Percentiles rank a stretch among this genome's conserved stretches.
These are phyloP conservation scores for Andrena chrysosceles DNA, from an alignment of 2,888 invertebrate species.

Conservation along the genomic window DNA sequence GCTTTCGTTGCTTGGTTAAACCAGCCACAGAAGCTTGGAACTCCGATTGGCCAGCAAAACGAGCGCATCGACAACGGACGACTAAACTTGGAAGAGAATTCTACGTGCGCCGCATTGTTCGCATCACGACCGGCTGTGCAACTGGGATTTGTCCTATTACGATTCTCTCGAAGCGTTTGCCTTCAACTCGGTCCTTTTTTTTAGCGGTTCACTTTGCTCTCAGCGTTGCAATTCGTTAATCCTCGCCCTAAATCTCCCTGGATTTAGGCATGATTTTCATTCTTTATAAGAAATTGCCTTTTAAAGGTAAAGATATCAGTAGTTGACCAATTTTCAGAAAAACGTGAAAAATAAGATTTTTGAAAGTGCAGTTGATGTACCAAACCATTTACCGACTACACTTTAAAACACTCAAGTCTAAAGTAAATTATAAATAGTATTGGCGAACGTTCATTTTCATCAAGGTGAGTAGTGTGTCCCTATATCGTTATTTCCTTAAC, in stretches of 20 bases:
- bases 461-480: too few relatives aligned
- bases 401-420: too few relatives aligned
- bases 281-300: background rate
- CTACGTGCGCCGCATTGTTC: conserved; percentile 44
- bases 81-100: conserved; percentile 62
- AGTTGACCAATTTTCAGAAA: too few relatives aligned
- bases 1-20: conserved; percentile 20
- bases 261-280: background rate
- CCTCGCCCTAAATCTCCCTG: background rate
- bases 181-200: background rate
- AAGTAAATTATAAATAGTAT: too few relatives aligned
- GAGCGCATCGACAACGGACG: conserved; percentile 35
- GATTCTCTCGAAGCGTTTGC: conserved; percentile 22
- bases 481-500: too few relatives aligned
- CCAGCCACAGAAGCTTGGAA: conserved; percentile 27
- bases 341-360: too few relatives aligned
- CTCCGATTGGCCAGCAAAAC: conserved; percentile 47
- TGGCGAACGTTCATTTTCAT: too few relatives aligned
- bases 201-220: background rate
- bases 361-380: too few relatives aligned
- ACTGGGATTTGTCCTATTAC: conserved; percentile 41
- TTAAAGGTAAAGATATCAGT: too few relatives aligned
- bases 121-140: conserved; percentile 9
- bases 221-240: background rate
- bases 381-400: too few relatives aligned